Base-by-base conservation (phyloP, 2,888 invertebrate species). In the Trissoscelio sp. region DNA sequence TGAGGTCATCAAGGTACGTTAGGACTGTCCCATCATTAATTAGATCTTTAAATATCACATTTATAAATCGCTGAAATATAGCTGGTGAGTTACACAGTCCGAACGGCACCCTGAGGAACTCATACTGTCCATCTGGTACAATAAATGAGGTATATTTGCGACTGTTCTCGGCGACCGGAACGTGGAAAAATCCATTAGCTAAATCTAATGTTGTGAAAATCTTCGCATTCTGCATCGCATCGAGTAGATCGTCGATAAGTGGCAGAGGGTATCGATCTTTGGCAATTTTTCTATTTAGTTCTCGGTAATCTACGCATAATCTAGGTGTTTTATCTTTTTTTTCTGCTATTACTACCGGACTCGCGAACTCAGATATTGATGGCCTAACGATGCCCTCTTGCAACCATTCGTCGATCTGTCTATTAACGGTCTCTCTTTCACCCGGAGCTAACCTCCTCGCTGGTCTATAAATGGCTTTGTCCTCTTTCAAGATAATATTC, bases 51-150 rank as follows among this genome's bases (percentile, higher is more conserved):
- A 72, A 72, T 22, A 48, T 12, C 7, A 28, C 44, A 7, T 44
- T 44, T 0, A 44, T 44, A 20, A 44, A 42, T 2, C 39, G 4
- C 5, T 12, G 39, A 42, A 42, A 44, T 7, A 44, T 18, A 0
- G 44, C 44, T 37, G 70, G 70, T 28, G 70, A 58, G 46, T 70
- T 70, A 39, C 70, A 58, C 6, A 62, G 46, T 14, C 55, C 51
- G 9, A 51, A 51, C 14, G 51, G 51, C 7, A 51, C 51, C 14
- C 7, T 22, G 1, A 51, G 6, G 16, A 69, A 69, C 24, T 69
- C 69, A 16, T 42, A 69, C 7, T 53, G 69, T 0, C 69, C 69
- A 22, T 53, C 69, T 0, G 55, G 69, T 1, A 69, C 34, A 5
- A 69, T 69, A 12, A 69, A 69, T 0, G 28, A 4, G 4, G 51